These are phyloP conservation scores for Dichetophora obliterata DNA, from an alignment of 2,888 invertebrate species.

Conservation along the genomic window DNA sequence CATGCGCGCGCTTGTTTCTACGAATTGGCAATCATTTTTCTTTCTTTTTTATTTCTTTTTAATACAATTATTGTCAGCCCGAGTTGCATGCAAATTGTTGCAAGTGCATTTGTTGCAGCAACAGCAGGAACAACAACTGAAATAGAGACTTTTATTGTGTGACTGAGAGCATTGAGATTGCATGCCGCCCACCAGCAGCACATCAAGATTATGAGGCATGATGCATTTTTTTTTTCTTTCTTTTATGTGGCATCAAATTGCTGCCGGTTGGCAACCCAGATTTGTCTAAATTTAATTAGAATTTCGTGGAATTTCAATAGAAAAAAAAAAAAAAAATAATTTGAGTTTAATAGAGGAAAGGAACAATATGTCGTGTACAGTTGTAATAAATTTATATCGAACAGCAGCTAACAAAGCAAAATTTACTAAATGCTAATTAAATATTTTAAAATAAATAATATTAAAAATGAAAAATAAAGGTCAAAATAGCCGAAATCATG, in stretches of 20 bases:
- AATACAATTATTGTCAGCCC: not conserved
- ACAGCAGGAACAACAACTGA: not conserved
- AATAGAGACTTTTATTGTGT: not conserved
- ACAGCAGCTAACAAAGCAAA: not conserved
- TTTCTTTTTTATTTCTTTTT: not conserved
- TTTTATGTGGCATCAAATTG: not conserved
- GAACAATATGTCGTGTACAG: not conserved
- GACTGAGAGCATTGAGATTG: not conserved
- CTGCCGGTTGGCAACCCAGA: not conserved
- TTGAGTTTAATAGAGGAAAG: not conserved
- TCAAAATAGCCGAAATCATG: no score
- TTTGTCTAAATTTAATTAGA: conserved; percentile 18
- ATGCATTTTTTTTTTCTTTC: not conserved
- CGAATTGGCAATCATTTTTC: not conserved
- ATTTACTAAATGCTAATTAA: not conserved
- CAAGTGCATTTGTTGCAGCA: conserved; percentile 9
- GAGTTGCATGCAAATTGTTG: conserved; percentile 28
- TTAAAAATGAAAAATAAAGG: no score
- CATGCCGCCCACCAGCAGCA: conserved; percentile 14
- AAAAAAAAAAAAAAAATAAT: conserved; percentile 2
- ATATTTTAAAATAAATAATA: no score
- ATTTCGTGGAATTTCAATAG: conserved; percentile 32
- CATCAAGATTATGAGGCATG: not conserved
- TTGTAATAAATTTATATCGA: no score
- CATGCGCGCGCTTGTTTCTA: conserved; percentile 17